phyloP scores from a whole-genome alignment of 1,140 invertebrate species.

The Eciton burchellii region DNA sequence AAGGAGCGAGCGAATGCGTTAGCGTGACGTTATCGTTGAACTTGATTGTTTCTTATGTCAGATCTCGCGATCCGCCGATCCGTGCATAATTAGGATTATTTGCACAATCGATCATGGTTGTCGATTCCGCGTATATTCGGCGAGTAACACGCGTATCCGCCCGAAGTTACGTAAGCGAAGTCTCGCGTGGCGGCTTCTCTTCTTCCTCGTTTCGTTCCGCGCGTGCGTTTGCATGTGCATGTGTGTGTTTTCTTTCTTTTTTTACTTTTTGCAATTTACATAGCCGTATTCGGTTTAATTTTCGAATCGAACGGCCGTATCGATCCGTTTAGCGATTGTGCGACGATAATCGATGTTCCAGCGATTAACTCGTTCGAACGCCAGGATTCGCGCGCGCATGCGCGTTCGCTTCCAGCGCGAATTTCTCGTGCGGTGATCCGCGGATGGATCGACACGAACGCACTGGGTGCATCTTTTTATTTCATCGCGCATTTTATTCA shows the following conservation, averaged over 20 bases:
- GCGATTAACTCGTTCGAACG: background rate
- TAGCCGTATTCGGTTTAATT: background rate
- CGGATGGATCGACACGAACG: no score
- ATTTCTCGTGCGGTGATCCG: background rate
- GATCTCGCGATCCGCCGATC: slow-evolving; percentile 12
- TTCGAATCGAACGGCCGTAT: background rate
- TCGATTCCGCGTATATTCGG: slow-evolving; percentile 13
- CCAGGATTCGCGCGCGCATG: background rate
- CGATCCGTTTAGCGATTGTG: background rate
- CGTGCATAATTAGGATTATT: background rate
- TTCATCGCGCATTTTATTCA: no score
- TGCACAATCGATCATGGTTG: slow-evolving; percentile 3
- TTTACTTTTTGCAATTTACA: background rate
- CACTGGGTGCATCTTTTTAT: no score
- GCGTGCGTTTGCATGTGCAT: background rate
- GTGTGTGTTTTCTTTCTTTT: background rate
- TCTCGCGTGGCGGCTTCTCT: background rate
- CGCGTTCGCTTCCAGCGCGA: background rate
- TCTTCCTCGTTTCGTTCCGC: background rate
- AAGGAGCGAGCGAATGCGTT: background rate
- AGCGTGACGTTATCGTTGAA: slow-evolving; percentile 13
- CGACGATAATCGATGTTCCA: background rate
- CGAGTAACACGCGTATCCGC: slow-evolving; percentile 17
- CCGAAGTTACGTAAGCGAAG: slow-evolving; percentile 29
- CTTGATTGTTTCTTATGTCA: slow-evolving; percentile 20